These are phyloP conservation scores for Hypercompe scribonia DNA, from an alignment of 2,888 invertebrate genomes.

Conservation along the genomic window DNA sequence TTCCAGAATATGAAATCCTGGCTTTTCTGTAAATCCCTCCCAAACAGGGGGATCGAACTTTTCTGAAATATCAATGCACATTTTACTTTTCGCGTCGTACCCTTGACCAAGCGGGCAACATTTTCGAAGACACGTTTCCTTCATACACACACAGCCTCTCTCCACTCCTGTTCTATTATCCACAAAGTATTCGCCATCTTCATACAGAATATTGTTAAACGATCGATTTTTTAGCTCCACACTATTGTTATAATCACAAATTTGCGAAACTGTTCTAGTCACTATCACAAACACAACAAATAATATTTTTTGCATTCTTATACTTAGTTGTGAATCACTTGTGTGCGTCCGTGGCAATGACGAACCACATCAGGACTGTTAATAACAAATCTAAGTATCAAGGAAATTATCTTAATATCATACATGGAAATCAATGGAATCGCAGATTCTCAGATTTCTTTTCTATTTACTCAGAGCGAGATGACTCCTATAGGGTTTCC, in stretches of 20 bases:
- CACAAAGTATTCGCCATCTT: slow-evolving; percentile 58
- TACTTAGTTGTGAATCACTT: not conserved
- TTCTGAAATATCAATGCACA: slow-evolving; percentile 3
- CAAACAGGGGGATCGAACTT: slow-evolving; percentile 13
- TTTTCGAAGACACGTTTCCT: slow-evolving; percentile 63
- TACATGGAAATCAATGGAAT: not conserved
- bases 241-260: slow-evolving; percentile 35
- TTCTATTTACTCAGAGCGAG: not conserved
- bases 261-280: slow-evolving; percentile 17
- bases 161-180: slow-evolving; percentile 49
- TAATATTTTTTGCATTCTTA: slow-evolving; percentile 9
- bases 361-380: slow-evolving; percentile 3
- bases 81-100: slow-evolving; percentile 31
- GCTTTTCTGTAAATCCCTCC: not conserved
- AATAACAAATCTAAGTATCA: slow-evolving; percentile 5
- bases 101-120: slow-evolving; percentile 69
- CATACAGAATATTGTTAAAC: slow-evolving; percentile 57
- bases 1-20: slow-evolving; percentile 1
- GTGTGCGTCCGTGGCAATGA: slow-evolving; percentile 2
- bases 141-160: slow-evolving; percentile 65
- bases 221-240: slow-evolving; percentile 26
- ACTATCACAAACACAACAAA: not conserved
- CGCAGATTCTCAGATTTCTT: not conserved
- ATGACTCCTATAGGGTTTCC: not conserved
- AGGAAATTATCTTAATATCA: not conserved